These are phyloP conservation scores for Pheosia gnoma DNA, from an alignment of 2,888 invertebrate species.

Conservation along the genomic window DNA sequence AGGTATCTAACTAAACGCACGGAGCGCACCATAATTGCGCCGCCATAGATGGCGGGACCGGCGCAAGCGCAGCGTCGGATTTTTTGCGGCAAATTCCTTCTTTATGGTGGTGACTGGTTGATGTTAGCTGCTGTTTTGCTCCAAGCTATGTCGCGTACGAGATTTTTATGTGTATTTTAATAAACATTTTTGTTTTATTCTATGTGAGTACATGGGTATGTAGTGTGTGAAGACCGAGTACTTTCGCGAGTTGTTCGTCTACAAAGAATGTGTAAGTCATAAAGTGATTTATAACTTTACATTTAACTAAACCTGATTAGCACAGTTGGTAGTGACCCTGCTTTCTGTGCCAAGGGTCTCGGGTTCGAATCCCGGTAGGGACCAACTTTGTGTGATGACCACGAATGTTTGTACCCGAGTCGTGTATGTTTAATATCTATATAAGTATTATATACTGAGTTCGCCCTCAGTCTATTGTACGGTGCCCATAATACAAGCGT, in stretches of 20 bases:
- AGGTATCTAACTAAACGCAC: slow-evolving; percentile 23
- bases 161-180: slow-evolving; percentile 18
- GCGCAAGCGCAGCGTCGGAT: slow-evolving; percentile 26
- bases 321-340: no score
- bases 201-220: background rate
- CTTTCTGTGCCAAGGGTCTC: no score
- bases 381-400: no score
- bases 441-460: no score
- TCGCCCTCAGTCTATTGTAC: no score
- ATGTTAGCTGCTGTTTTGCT: slow-evolving; percentile 13
- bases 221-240: background rate
- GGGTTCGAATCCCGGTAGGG: no score
- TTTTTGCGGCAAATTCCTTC: slow-evolving; percentile 44
- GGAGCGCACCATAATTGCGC: slow-evolving; percentile 34
- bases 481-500: no score
- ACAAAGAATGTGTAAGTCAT: background rate
- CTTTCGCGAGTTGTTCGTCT: background rate
- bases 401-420: no score
- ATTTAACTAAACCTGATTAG: no score
- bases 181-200: slow-evolving; percentile 1
- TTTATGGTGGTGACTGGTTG: slow-evolving; percentile 40
- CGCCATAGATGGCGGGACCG: slow-evolving; percentile 37
- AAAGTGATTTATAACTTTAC: no score
- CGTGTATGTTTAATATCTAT: no score
- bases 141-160: slow-evolving; percentile 8